Evolutionary conservation across 2,888 invertebrate genomes (phyloP), one percentile per base, ranked within the genome.

Genomic region (Panopea generosa): DNA sequence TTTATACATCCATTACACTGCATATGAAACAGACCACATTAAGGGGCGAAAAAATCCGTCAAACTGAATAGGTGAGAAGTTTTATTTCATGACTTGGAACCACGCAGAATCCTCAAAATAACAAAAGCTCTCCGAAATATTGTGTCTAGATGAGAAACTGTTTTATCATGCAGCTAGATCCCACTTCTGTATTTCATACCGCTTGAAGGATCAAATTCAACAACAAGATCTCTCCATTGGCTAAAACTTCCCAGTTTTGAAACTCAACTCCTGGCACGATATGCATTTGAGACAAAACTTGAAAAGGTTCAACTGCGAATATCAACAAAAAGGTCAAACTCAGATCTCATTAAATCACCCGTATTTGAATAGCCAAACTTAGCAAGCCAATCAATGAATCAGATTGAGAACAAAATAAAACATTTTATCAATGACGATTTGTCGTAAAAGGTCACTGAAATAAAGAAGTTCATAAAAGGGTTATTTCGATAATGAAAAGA

Each of bases 401-500:
- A 68, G 53, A 60, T 20, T 2, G 29, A 20, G 43, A 40, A 52
- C 50, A 52, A 50, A 67, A 60, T 59, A 53, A 68, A 68, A 26
- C 50, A 52, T 68, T 67, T 53, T 60, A 60, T 60, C 57, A 50
- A 52, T 29, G 52, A 60, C 43, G 59, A 68, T 60, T 68, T 59
- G 59, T 60, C 53, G 22, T 60, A 24, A 60, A 55, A 62, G 73
- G 66, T 73, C 73, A 73, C 52, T 16, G 24, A 38, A 55, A 33
- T 26, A 40, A 55, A 16, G 40, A 14, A 33, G 56, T 57, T 67
- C 47, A 67, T 57, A 62, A n/a, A 43, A 52, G n/a, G 43, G 47
- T 49, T 53, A 62, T 62, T 63, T 63, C 47, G 40, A 68, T 68
- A 66, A 67, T 73, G 67, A 73, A 67, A 67, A 67, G 66, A 67